Conservation (phyloP, 2,113 vertebrate species). For the Rallus limicola region DNA sequence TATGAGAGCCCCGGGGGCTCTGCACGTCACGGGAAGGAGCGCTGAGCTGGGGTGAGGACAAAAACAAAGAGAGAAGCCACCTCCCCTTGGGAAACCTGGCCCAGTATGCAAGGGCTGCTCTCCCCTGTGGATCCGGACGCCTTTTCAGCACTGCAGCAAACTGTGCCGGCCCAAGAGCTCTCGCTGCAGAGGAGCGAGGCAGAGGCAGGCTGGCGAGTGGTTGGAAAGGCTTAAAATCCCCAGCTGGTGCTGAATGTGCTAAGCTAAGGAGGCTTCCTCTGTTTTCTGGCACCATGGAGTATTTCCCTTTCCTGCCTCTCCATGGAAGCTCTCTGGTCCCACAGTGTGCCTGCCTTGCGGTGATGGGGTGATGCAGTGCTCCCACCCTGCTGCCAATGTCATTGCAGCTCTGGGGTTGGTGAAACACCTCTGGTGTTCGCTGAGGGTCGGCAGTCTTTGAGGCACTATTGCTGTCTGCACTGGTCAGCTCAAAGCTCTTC, state of each 20-base stretch:
- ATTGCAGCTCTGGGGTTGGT: accelerated
- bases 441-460: background rate
- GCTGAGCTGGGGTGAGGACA: background rate
- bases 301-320: background rate
- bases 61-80: constrained; percentile 3
- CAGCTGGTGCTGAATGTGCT: background rate
- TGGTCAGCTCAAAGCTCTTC: background rate
- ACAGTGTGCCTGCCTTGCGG: accelerated
- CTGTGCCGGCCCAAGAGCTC: background rate
- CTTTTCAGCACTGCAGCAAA: background rate
- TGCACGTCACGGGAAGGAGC: background rate
- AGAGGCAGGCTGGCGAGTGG: background rate
- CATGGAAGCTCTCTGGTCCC: accelerated
- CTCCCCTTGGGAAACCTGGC: background rate
- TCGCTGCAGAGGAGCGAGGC: background rate
- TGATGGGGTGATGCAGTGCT: accelerated
- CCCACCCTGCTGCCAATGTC: no score
- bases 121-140: background rate
- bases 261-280: background rate
- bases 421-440: background rate
- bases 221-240: background rate
- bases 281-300: background rate
- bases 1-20: background rate
- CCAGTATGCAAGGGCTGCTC: background rate
- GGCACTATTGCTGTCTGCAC: accelerated